Conservation (phyloP, 2,113 vertebrate genomes). For the Apteryx mantelli region DNA sequence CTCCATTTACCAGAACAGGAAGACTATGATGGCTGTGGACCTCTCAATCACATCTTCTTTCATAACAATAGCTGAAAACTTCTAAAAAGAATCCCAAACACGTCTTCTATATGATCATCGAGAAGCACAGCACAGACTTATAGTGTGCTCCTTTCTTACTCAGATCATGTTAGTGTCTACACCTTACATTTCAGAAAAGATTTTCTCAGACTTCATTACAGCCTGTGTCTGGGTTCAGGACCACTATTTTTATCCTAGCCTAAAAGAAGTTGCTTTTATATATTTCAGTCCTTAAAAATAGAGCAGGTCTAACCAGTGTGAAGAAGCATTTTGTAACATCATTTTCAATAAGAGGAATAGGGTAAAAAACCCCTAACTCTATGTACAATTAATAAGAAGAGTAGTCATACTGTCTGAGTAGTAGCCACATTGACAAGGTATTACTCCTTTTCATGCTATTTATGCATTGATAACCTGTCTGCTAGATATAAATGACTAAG, state of each 20-base stretch:
- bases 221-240: not conserved
- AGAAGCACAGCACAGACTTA: not conserved
- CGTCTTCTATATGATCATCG: accelerated
- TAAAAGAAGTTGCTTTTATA: not conserved
- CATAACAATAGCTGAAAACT: not conserved
- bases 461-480: not conserved
- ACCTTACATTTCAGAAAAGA: not conserved
- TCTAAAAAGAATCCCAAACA: accelerated
- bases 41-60: not conserved
- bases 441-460: not conserved
- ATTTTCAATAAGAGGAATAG: not conserved
- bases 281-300: not conserved
- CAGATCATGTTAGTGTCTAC: not conserved
- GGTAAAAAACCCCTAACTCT: not conserved
- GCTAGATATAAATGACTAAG: not conserved
- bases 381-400: not conserved
- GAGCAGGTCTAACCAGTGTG: not conserved
- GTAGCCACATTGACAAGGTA: not conserved
- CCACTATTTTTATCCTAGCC: not conserved
- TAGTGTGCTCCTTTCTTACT: not conserved
- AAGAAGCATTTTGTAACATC: not conserved
- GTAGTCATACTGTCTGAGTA: accelerated
- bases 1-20: not conserved
- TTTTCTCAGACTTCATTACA: not conserved
- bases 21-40: not conserved